Percentiles rank a stretch among this genome's conserved stretches.
phyloP scores from a whole-genome alignment of 2,797 vertebrate species.

The Staurois parvus region DNA sequence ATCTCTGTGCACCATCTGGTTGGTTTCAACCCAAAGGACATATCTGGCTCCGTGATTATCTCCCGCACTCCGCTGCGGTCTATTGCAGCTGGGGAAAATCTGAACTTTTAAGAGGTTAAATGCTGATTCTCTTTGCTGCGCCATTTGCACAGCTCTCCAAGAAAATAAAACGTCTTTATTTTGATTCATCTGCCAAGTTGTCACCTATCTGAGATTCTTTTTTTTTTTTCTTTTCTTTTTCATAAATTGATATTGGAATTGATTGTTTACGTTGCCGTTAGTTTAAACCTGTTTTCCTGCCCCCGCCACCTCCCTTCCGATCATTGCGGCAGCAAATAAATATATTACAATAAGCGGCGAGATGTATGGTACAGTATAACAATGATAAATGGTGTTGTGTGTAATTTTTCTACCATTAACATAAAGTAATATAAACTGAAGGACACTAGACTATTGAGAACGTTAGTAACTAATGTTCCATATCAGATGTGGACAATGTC shows the following conservation, averaged over 20 bases:
- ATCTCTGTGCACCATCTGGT: conserved; percentile 44
- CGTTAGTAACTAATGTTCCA: conserved; percentile 99
- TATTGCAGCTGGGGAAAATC: conserved; percentile 22
- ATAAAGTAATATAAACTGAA: conserved; percentile 99
- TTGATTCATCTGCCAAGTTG: conserved; percentile 18
- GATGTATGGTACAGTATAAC: conserved; percentile 89
- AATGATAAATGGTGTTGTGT: conserved; percentile 99
- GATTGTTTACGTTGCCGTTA: conserved; percentile 41
- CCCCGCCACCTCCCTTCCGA: conserved; percentile 64
- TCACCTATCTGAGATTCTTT: background rate
- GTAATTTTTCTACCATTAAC: conserved; percentile 99
- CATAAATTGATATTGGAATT: conserved; percentile 45
- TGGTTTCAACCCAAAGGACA: conserved; percentile 47
- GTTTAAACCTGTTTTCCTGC: conserved; percentile 63
- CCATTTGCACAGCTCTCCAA: conserved; percentile 6
- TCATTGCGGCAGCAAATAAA: conserved; percentile 94
- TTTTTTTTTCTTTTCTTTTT: conserved; percentile 11
- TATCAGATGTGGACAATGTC: conserved; percentile 99
- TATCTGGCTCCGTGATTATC: conserved; percentile 34
- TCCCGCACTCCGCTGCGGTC: conserved; percentile 1
- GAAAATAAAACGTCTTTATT: conserved; percentile 43
- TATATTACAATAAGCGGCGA: conserved; percentile 97
- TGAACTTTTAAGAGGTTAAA: conserved; percentile 55
- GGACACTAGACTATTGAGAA: conserved; percentile 98
- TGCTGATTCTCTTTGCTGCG: conserved; percentile 45